Percentiles rank a stretch among this genome's conserved stretches.
Conservation (phyloP, 2,797 vertebrate genomes). For the Gymnoscopelus microlampas region DNA sequence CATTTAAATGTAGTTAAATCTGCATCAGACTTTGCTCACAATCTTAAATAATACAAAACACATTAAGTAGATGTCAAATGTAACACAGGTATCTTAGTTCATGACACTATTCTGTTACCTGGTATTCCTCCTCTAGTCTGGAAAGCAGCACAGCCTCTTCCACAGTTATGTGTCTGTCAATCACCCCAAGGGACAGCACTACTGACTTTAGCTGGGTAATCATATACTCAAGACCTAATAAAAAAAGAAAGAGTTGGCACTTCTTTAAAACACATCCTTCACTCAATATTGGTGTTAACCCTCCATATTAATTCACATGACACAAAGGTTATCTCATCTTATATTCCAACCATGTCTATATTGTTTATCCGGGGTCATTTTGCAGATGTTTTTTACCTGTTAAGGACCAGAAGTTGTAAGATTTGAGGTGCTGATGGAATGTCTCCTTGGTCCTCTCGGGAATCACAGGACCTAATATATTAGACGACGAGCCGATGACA, state of each 20-base stretch:
- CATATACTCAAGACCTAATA: conserved; percentile 91
- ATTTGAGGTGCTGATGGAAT: conserved; percentile 88
- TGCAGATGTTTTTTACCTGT: conserved; percentile 82
- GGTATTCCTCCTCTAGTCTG: conserved; percentile 95
- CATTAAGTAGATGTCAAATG: neutral
- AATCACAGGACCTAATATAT: conserved; percentile 92
- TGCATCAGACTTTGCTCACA: too few species aligned
- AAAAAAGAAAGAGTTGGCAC: neutral
- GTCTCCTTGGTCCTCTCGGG: conserved; percentile 88
- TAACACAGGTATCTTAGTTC: neutral
- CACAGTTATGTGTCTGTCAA: conserved; percentile 90
- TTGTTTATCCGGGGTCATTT: neutral
- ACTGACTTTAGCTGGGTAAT: conserved; percentile 95
- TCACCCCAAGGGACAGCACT: conserved; percentile 88
- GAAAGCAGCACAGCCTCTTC: conserved; percentile 94
- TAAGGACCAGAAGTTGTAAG: conserved; percentile 94
- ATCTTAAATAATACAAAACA: neutral
- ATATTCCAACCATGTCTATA: neutral
- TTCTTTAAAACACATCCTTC: too few species aligned
- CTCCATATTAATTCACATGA: too few species aligned
- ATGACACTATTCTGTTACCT: conserved; percentile 79
- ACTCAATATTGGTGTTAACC: too few species aligned
- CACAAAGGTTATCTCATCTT: too few species aligned
- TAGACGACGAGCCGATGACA: conserved; percentile 89
- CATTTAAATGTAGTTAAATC: too few species aligned